Base-by-base conservation (phyloP, 2,113 vertebrate genomes). In the Chascanopsetta lugubris region DNA sequence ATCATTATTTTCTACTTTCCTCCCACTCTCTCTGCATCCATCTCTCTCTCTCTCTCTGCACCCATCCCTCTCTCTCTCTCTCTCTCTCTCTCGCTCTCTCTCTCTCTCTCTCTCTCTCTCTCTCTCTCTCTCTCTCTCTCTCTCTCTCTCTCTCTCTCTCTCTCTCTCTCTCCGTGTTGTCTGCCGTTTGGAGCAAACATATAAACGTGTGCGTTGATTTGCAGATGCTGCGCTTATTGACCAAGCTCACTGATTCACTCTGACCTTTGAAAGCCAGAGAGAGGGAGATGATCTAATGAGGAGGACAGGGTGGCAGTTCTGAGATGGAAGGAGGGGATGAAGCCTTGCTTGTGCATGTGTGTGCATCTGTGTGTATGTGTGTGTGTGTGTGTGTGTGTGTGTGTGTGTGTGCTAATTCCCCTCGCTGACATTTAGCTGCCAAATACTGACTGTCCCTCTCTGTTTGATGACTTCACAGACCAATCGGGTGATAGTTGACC, bases 191-290 rank as follows among this genome's bases (percentile, higher is more conserved):
- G 55, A 38, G 53, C 56, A 65, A 82, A 82, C 74, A 70, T 8
- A 27, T 36, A 34, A 51, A 70, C 49, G 20, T 8, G n/a, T 38
- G 25, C 26, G 8, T 78, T 65, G 64, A 69, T 72, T 61, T 43
- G 55, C 66, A 62, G 57, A 75, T 75, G 27, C 42, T 0, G 34
- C n/a, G 5, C 62, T 82, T 80, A 79, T 84, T 89, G 81, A 84
- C 64, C 56, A 38, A 60, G n/a, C 11, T 8, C 66, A 61, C 61
- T 83, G 61, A 75, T 80, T 80, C 77, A 74, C 55, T 3, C 0
- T 83, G 86, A 88, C 88, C 86, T 90, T 88, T 88, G 54, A 38
- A 54, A 46, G 59, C 32, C 62, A 21, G 36, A 48, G 55, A 57
- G 65, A 55, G 25, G 43, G 62, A 53, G 71, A 71, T 74, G 80